Base-by-base conservation (phyloP, 1,140 invertebrate species). In the Drosophila rhopaloa region DNA sequence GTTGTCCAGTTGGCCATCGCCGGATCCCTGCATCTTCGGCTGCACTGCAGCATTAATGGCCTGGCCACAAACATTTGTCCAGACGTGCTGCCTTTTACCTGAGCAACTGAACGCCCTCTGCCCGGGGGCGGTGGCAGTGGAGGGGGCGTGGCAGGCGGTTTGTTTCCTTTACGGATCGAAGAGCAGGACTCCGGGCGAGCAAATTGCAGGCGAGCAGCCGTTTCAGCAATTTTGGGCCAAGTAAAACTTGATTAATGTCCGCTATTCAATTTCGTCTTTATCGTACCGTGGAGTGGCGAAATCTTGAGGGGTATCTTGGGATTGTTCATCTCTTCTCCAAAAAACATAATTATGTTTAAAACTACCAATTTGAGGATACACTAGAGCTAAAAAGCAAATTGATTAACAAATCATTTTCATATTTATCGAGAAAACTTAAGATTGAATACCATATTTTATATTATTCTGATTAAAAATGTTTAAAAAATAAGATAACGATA, bases 231-330 rank as follows among this genome's bases (percentile, higher is more conserved):
- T 76, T 32, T 43, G 41, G 16, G 19, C 44, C 57, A 48, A 48
- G 41, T 54, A 50, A 65, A 81, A 43, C 47, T 62, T 77, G 79
- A 81, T 81, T 81, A 81, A 81, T 81, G 79, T 66, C 11, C 44
- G 56, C 65, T 57, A 54, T 77, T 77, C 65, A 58, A 77, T 77
- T 77, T 62, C 50, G 44, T 56, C 35, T 27, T 46, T 41, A 8
- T 37, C n/a, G 4, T n/a, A 47, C 14, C 66, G 19, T 46, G 4
- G 7, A 37, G 16, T 16, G 24, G 14, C 8, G 14, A 5, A n/a
- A 19, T 44, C n/a, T 60, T 13, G 13, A 29, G 16, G n/a, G 29
- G 16, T 11, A 29, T 27, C 4, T 7, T 1, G 24, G 9, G 13
- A 5, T n/a, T 27, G 10, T 14, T 4, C 13, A n/a, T 5, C 24